Base-by-base conservation (phyloP, 1,140 invertebrate genomes). In the Sitobion miscanthi region DNA sequence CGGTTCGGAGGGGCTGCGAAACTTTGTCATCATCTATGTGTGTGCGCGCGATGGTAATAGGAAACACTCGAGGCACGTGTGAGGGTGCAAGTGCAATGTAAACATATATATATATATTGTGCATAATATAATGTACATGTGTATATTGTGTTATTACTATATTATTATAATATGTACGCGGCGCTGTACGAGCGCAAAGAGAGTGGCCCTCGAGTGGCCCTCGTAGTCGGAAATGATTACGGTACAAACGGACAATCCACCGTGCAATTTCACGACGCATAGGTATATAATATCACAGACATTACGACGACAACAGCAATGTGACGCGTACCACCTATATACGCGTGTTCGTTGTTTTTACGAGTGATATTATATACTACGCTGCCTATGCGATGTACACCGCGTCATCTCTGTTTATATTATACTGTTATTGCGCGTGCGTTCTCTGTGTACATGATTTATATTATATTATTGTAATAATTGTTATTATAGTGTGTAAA, bases 161-260 rank as follows among this genome's bases (percentile, higher is more conserved):
- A 42, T 42, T 42, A 42, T 42, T 42, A 42, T 42, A 42, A 42
- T 47, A 9, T 62, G 30, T 14, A 62, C 2, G 11, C 25, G 23
- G 54, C 54, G 7, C 54, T 47, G 11, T 11, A 25, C 20, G 52
- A 57, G 7, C 30, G 9, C 4, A 14, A 30, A 20, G 86, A 49
- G 47, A 88, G 85, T 49, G 38, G 35, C 35, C 35, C 47, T 88
- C 47, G 86, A 88, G 86, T 88, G 45, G 17, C 47, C 20, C 86
- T 49, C 47, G n/a, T 14, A 77, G 62, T 49, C 17, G 47, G 45
- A 49, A 88, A 49, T 88, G 86, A 88, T 88, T 52, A 88, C 45
- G 30, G 23, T 47, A n/a, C 86, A 88, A 88, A 88, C 47, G 86
- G 86, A 88, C 86, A 88, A 88, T 47, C 42, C 42, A 7, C 85